phyloP scores from a whole-genome alignment of 2,797 vertebrate genomes.

The Tenualosa thibaudeaui region DNA sequence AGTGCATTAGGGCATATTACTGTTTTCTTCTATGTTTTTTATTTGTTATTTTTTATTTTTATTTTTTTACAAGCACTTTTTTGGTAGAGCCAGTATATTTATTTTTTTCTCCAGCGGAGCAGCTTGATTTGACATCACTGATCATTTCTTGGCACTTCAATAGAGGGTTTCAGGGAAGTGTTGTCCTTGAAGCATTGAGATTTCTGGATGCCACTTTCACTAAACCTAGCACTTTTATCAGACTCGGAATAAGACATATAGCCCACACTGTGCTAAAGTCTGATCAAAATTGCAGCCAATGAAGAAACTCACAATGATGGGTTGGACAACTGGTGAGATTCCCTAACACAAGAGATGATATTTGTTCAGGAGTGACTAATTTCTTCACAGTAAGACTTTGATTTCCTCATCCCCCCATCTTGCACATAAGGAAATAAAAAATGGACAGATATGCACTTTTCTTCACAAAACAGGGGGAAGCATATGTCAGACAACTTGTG shows the following conservation, averaged over 20 bases:
- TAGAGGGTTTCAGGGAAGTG: background rate
- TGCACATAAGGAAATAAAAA: slow-evolving; percentile 15
- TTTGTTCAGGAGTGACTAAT: background rate
- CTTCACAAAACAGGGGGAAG: background rate
- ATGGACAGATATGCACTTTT: slow-evolving; percentile 14
- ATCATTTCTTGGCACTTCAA: background rate
- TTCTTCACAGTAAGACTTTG: background rate
- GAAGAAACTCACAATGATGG: background rate
- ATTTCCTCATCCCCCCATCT: background rate
- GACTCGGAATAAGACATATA: slow-evolving; percentile 30
- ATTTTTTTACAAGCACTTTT: slow-evolving; percentile 25
- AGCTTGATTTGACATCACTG: background rate
- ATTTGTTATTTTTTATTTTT: background rate
- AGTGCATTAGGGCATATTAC: background rate
- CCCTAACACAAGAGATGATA: background rate
- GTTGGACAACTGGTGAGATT: background rate
- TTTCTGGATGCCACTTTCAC: slow-evolving; percentile 29
- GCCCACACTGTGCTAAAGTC: background rate
- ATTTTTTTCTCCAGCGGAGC: background rate
- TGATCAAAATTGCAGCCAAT: background rate
- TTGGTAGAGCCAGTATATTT: slow-evolving; percentile 1
- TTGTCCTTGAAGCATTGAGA: background rate
- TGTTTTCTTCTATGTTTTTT: background rate
- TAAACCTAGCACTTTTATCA: slow-evolving; percentile 63
- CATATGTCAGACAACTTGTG: background rate